Conservation (phyloP, 2,113 vertebrate species). For the Lophotis ruficrista region DNA sequence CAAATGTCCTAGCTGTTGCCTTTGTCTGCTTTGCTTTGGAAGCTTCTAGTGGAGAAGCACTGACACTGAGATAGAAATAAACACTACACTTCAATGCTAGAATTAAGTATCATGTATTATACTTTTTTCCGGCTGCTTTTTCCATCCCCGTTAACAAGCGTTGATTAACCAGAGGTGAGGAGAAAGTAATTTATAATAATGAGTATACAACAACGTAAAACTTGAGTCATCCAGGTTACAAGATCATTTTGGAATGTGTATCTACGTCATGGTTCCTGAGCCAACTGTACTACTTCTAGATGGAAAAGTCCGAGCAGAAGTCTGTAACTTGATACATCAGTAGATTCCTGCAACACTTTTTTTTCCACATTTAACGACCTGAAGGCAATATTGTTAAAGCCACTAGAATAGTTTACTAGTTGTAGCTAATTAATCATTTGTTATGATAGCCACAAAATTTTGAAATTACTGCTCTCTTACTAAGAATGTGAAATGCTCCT, state of each 20-base stretch:
- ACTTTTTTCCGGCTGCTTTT: background rate
- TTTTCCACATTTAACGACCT: background rate
- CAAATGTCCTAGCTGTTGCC: accelerated
- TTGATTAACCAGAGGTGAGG: background rate
- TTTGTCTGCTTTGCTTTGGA: background rate
- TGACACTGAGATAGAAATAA: background rate
- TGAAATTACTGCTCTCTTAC: background rate
- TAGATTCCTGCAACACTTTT: background rate
- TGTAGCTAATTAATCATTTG: background rate
- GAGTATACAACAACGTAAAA: background rate
- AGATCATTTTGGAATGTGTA: slow-evolving; percentile 2
- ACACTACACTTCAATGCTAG: background rate
- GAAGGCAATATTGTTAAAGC: background rate
- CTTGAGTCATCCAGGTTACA: background rate
- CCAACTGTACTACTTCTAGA: background rate
- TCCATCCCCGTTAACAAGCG: accelerated
- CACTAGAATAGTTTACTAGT: background rate
- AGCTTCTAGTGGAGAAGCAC: background rate
- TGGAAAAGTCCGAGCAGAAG: background rate
- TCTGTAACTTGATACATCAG: background rate
- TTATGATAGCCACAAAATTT: background rate
- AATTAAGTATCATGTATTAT: background rate
- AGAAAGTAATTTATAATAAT: background rate
- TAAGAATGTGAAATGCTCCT: background rate
- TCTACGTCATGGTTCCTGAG: background rate